Evolutionary conservation across 2,113 vertebrate genomes (phyloP).

Genomic region (Microcebus tavaratra): DNA sequence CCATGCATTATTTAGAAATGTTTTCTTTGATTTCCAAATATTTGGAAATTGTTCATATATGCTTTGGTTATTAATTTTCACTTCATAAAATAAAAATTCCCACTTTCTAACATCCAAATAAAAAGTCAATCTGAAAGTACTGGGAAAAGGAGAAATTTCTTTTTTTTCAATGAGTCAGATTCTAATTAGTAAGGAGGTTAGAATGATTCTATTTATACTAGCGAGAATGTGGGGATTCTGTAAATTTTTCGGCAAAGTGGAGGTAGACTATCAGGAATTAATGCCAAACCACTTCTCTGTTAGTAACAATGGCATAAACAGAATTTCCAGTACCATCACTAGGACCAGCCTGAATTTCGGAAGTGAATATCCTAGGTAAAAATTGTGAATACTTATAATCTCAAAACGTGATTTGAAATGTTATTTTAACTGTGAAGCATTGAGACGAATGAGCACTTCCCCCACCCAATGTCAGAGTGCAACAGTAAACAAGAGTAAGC

Average conservation of each 20-base stretch:
- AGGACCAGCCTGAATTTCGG: neutral
- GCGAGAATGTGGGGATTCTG: neutral
- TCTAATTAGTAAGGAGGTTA: neutral
- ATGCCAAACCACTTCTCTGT: neutral
- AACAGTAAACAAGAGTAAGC: neutral
- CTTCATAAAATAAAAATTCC: neutral
- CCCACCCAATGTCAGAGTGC: neutral
- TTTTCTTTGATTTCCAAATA: neutral
- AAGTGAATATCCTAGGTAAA: neutral
- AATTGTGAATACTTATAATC: neutral
- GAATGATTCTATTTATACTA: neutral
- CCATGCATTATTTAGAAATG: neutral
- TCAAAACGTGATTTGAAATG: neutral
- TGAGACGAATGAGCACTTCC: neutral
- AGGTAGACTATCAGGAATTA: neutral
- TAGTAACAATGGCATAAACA: neutral
- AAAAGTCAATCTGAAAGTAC: neutral
- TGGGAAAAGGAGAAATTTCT: neutral
- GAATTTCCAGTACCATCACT: neutral
- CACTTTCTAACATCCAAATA: neutral
- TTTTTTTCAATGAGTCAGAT: neutral
- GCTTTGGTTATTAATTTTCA: neutral
- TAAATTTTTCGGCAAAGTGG: neutral
- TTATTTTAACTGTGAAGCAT: neutral
- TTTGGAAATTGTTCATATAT: neutral